Conservation (phyloP, 2,797 vertebrate genomes). For the Eulemur mongoz region DNA sequence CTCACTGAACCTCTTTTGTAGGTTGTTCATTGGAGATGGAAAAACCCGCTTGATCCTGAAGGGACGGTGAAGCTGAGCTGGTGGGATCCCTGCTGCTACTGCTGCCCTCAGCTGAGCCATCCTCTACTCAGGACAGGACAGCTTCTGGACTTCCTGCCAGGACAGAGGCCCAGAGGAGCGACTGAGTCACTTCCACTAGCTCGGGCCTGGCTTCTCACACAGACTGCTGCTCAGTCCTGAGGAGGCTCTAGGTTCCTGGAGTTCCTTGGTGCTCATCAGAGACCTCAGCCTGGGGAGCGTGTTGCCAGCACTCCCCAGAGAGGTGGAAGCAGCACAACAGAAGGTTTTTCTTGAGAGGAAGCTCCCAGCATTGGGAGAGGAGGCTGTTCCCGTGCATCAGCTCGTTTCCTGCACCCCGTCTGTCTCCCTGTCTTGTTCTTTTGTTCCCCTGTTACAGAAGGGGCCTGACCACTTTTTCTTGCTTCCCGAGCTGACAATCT, state of each 20-base stretch:
- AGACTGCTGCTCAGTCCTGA: no score
- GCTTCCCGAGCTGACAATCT: not conserved
- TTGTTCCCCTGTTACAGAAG: not conserved
- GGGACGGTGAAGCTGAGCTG: slow-evolving; percentile 58
- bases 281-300: not conserved
- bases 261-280: not conserved
- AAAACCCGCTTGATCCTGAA: slow-evolving; percentile 83
- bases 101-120: not conserved
- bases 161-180: not conserved
- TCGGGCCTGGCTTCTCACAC: not conserved
- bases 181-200: not conserved
- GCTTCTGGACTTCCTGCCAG: not conserved
- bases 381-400: not conserved
- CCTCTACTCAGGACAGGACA: not conserved
- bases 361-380: not conserved
- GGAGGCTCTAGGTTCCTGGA: not conserved
- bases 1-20: slow-evolving; percentile 50
- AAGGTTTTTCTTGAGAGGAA: not conserved
- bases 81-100: no score
- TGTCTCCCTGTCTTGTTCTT: not conserved
- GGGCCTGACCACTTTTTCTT: not conserved
- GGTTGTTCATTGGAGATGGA: slow-evolving; percentile 83
- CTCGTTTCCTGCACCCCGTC: no score
- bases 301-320: not conserved
- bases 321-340: not conserved